Evolutionary conservation across 2,888 invertebrate genomes (phyloP), one percentile per base, ranked within the genome.

Genomic region (Eueremaeus valkanovi): DNA sequence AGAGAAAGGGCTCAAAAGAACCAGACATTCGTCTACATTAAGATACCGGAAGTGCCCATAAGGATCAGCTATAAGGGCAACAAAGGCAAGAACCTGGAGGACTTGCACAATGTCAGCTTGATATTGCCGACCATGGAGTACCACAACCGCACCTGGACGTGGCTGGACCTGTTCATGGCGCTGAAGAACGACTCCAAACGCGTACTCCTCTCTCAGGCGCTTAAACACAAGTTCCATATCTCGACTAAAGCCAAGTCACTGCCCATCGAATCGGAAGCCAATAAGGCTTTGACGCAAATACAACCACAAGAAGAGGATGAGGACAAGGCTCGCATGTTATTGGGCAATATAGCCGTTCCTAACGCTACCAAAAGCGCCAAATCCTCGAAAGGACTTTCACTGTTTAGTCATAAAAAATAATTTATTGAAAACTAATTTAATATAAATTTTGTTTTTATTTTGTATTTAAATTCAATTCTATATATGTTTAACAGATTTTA

Each of bases 121-220:
- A 90, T 95, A 42, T 90, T 99, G 58, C 98, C 99, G 0, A 95
- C 96, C 0, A 86, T 98, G 78, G 99, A 99, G 84, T 99, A 97
- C 84, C 98, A 99, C 84, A 98, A 99, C 84, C 93, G 95, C 74
- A 98, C 97, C 3, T 99, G 99, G 99, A 99, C 98, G 0, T 99
- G 99, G 99, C 88, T 99, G 31, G 99, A 99, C 85, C 86, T 99
- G 80, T 86, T 98, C 78, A 86, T 98, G 82, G 96, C 96, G 1
- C 93, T 98, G 86, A 94, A 98, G 85, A 93, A 90, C 80, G 94
- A 96, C 80, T 94, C 93, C 74, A 89, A 95, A 80, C 88, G 92
- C 81, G 94, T 89, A 24, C 90, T 93, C 77, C 85, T 94, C 21
- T 90, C 92, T 58, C 92, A 92, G 86, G 89, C 77, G 1, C 51